Conservation (phyloP, 1,140 invertebrate species). For the Diploscapter pachys region DNA sequence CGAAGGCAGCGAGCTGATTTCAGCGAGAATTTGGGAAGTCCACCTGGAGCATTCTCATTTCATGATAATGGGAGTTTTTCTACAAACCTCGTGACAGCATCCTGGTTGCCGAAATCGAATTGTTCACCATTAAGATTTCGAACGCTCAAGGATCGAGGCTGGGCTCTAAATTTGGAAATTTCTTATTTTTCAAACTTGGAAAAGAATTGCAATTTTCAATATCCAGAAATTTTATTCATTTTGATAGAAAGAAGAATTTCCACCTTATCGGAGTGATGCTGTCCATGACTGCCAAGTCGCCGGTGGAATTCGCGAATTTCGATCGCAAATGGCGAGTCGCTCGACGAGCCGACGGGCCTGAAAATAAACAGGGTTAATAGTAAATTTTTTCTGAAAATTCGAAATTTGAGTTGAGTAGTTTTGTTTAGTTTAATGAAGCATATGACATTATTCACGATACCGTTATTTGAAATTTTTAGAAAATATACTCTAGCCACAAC, state of each 20-base stretch:
- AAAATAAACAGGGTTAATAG: not conserved
- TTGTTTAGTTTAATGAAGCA: not conserved
- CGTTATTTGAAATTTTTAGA: not conserved
- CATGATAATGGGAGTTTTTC: not conserved
- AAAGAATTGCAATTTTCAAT: too few relatives aligned
- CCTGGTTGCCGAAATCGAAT: slow-evolving; percentile 13
- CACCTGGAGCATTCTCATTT: not conserved
- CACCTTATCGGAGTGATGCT: slow-evolving; percentile 12
- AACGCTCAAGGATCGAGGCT: slow-evolving; percentile 9
- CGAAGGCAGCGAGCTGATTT: slow-evolving; percentile 13
- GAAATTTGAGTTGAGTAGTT: not conserved
- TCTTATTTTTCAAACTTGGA: not conserved
- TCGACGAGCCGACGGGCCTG: slow-evolving; percentile 6
- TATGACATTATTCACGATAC: not conserved
- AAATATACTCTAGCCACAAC: too few relatives aligned
- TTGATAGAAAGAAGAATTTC: not conserved
- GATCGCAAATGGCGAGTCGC: not conserved
- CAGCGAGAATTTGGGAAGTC: slow-evolving; percentile 22
- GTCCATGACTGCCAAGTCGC: not conserved
- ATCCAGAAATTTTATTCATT: not conserved
- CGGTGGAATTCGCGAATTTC: slow-evolving; percentile 4
- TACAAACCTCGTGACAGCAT: slow-evolving; percentile 4
- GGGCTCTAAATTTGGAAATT: not conserved
- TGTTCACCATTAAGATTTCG: slow-evolving; percentile 14
- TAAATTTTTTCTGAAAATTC: not conserved